Conservation (phyloP, 2,888 invertebrate genomes). For the Cephus runcator region DNA sequence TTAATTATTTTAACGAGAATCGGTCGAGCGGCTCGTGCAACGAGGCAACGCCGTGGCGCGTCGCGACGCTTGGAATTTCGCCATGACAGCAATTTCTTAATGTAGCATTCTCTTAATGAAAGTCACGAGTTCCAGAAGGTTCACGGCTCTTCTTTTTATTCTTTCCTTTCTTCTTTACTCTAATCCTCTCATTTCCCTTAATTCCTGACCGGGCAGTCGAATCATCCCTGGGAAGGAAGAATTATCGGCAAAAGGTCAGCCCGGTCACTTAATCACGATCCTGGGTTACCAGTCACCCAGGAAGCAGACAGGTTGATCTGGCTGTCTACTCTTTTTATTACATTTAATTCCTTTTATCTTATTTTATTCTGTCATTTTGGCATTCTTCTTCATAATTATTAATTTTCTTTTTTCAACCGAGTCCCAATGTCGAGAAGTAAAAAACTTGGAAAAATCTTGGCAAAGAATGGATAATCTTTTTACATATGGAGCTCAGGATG, state of each 20-base stretch:
- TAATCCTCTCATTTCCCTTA: not conserved
- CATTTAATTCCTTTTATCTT: not conserved
- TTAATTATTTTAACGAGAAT: slow-evolving; percentile 3
- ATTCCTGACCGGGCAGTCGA: not conserved
- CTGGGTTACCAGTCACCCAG: not conserved
- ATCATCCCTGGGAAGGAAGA: not conserved
- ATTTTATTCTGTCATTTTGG: not conserved
- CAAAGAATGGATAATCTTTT: not conserved
- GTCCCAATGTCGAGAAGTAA: not conserved
- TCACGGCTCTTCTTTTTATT: not conserved
- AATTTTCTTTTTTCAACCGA: not conserved
- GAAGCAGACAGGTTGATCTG: not conserved
- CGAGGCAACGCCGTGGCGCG: not conserved
- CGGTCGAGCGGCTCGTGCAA: not conserved
- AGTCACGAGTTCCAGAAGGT: not conserved
- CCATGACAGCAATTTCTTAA: slow-evolving; percentile 4
- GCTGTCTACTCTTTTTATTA: not conserved
- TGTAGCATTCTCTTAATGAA: slow-evolving; percentile 4
- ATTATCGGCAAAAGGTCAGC: not conserved
- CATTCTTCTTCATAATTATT: not conserved
- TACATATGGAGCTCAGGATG: not conserved
- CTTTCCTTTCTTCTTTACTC: not conserved
- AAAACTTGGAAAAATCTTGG: not conserved
- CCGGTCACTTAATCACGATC: not conserved
- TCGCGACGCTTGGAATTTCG: slow-evolving; percentile 1